Evolutionary conservation across 2,888 invertebrate species (phyloP).

Genomic region (Steinernema carpocapsae): DNA sequence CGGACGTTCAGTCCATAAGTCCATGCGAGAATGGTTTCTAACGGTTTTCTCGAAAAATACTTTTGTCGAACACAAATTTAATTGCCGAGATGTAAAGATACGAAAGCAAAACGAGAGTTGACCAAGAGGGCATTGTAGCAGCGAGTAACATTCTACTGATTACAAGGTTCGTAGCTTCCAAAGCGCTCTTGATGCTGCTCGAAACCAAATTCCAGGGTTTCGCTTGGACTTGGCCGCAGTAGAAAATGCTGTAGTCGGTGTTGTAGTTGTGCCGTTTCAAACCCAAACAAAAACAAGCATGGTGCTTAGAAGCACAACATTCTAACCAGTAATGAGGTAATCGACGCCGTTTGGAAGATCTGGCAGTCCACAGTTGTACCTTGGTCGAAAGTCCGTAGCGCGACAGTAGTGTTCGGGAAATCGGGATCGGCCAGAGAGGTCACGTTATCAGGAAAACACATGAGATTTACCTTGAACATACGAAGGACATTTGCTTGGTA

Average conservation of each 20-base stretch:
- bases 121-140: not conserved
- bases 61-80: too few relatives aligned
- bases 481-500: not conserved
- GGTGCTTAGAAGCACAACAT: not conserved
- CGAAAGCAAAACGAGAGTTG: too few relatives aligned
- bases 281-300: not conserved
- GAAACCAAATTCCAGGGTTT: not conserved
- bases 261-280: not conserved
- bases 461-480: not conserved
- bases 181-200: not conserved
- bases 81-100: too few relatives aligned
- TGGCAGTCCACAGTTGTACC: not conserved
- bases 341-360: not conserved
- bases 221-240: not conserved
- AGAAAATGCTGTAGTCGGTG: not conserved
- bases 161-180: not conserved
- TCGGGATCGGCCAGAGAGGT: not conserved
- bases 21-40: too few relatives aligned
- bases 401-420: not conserved
- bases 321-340: not conserved
- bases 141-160: not conserved
- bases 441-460: not conserved
- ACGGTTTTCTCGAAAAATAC: too few relatives aligned
- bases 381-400: too few relatives aligned
- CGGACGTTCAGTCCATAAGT: too few relatives aligned